Conservation (phyloP, 2,888 invertebrate genomes). For the Drosophila stalkeri region DNA sequence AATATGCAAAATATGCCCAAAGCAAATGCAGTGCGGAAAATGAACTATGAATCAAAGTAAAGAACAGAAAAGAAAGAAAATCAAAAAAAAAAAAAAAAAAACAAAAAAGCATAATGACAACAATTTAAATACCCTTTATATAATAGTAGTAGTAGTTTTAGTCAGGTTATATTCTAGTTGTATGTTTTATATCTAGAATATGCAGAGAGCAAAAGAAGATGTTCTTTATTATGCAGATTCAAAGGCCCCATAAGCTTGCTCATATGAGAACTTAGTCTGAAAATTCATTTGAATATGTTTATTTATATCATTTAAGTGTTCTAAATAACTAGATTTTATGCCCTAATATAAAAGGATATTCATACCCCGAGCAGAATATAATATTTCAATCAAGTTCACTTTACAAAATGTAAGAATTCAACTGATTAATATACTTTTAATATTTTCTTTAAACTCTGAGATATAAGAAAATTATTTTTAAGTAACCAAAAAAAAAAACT, state of each 20-base stretch:
- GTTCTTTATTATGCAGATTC: no score
- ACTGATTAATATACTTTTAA: no score
- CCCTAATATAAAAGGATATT: not conserved
- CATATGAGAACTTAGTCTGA: no score
- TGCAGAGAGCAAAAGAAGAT: no score
- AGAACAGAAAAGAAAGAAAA: constrained; percentile 1
- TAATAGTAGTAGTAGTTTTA: not conserved
- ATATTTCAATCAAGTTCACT: not conserved
- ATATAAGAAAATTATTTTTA: no score
- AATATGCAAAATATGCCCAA: constrained; percentile 63
- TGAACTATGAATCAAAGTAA: constrained; percentile 16
- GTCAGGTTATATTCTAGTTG: not conserved
- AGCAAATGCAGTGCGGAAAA: constrained; percentile 59
- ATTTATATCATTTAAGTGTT: no score
- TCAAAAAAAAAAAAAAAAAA: not conserved
- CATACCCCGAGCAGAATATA: not conserved
- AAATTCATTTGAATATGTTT: no score
- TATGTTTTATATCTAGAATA: no score
- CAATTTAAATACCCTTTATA: constrained; percentile 8
- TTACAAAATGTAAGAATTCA: no score
- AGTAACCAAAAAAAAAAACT: no score
- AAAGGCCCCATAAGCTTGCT: no score
- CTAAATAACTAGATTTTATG: not conserved
- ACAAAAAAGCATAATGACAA: constrained; percentile 27
- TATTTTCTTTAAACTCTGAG: no score